Percentiles rank a stretch among this genome's conserved stretches.
phyloP scores from a whole-genome alignment of 2,888 invertebrate species.

The Pasiphila rectangulata region DNA sequence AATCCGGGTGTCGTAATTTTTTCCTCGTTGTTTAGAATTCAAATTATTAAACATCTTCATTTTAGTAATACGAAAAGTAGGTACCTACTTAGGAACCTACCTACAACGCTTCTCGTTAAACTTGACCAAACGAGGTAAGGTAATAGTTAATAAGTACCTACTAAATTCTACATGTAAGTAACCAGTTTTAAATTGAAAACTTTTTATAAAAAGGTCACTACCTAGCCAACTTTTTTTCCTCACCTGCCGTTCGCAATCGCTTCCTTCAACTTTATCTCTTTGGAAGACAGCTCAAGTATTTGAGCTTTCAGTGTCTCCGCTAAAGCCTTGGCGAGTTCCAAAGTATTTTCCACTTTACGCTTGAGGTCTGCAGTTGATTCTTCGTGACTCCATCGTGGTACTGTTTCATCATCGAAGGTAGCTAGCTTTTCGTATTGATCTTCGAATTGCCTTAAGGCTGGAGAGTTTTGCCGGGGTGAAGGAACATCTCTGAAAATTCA shows the following conservation, averaged over 20 bases:
- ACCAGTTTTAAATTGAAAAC: no score
- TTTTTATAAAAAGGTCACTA: conserved; percentile 3
- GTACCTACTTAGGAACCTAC: no score
- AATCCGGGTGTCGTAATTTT: no score
- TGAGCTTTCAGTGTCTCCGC: conserved; percentile 49
- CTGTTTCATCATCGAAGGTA: conserved; percentile 22
- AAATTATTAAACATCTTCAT: no score
- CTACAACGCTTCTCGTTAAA: no score
- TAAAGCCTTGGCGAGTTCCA: conserved; percentile 49
- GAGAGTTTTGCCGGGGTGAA: conserved; percentile 26
- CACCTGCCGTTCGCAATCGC: conserved; percentile 63
- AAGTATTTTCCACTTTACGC: conserved; percentile 46
- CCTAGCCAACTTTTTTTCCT: conserved; percentile 8
- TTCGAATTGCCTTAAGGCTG: conserved; percentile 32
- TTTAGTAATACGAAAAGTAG: no score
- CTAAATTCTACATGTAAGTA: no score
- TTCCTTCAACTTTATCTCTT: conserved; percentile 57
- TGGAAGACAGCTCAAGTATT: conserved; percentile 42
- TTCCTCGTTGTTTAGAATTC: no score
- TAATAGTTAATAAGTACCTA: no score
- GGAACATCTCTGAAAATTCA: conserved; percentile 29
- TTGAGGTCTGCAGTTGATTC: conserved; percentile 41
- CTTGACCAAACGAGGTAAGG: no score
- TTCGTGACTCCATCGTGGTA: conserved; percentile 20
- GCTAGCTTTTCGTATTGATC: conserved; percentile 35